A percentile compares a stretch with the other conserved stretches of the same genome.
Evolutionary conservation across 2,797 vertebrate genomes (phyloP).

Genomic region (Falco peregrinus): DNA sequence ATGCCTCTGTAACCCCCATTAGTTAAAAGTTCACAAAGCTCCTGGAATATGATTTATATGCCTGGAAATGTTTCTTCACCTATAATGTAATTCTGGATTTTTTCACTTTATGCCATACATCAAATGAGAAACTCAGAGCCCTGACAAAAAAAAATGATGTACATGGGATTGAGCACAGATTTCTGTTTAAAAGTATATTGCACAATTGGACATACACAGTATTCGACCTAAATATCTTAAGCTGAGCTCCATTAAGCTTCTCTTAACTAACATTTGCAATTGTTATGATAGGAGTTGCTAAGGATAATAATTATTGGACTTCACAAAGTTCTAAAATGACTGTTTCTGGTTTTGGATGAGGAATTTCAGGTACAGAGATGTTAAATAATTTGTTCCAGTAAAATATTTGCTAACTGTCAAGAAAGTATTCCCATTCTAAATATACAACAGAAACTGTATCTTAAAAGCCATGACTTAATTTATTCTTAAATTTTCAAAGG

Average conservation of each 20-base stretch:
- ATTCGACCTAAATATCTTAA: neutral
- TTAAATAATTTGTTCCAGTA: neutral
- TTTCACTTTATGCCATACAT: neutral
- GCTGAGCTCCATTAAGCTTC: neutral
- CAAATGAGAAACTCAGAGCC: neutral
- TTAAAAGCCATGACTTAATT: neutral
- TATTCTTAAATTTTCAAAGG: neutral
- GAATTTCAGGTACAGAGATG: neutral
- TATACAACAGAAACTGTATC: neutral
- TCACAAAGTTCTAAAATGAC: neutral
- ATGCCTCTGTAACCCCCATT: neutral
- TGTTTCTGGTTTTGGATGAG: neutral
- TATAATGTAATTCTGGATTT: neutral
- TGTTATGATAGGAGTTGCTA: neutral
- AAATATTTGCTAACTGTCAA: neutral
- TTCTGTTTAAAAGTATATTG: neutral
- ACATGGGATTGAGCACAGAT: rapidly evolving
- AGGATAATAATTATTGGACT: neutral
- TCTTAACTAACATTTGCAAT: neutral
- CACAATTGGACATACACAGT: neutral
- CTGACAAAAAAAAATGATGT: neutral
- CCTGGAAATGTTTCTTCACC: neutral
- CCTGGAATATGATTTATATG: neutral
- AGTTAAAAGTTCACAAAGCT: neutral
- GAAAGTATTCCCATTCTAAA: neutral